These are phyloP conservation scores for Dastarcus helophoroides DNA, from an alignment of 2,888 invertebrate genomes.

Conservation along the genomic window DNA sequence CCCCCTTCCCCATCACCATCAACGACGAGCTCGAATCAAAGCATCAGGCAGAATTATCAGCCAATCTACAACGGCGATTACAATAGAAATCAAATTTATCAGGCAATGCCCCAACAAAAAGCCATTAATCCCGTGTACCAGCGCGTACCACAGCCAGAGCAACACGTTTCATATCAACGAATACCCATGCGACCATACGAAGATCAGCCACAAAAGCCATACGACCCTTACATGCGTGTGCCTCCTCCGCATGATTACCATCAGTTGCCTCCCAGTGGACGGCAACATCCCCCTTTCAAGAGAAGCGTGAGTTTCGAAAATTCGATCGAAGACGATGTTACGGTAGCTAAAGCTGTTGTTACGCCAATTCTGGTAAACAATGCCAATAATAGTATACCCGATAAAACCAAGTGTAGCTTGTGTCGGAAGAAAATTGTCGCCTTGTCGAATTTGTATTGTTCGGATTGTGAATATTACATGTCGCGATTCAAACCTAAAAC, in stretches of 20 bases:
- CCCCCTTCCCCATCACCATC: slow-evolving; percentile 30
- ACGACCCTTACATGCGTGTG: slow-evolving; percentile 36
- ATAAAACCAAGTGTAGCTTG: slow-evolving; percentile 67
- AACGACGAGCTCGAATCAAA: slow-evolving; percentile 4
- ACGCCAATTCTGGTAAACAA: slow-evolving; percentile 35
- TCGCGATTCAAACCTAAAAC: slow-evolving; percentile 60
- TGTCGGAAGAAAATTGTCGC: slow-evolving; percentile 76
- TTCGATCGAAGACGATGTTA: slow-evolving; percentile 45
- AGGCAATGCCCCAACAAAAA: slow-evolving; percentile 9
- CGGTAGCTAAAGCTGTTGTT: slow-evolving; percentile 30
- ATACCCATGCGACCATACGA: slow-evolving; percentile 5
- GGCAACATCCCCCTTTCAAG: slow-evolving; percentile 47
- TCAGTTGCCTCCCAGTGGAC: slow-evolving; percentile 24
- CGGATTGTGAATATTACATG: slow-evolving; percentile 89
- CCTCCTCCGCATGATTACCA: slow-evolving; percentile 22
- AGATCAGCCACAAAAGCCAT: slow-evolving; percentile 15
- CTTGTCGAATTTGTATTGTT: slow-evolving; percentile 71
- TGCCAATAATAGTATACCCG: slow-evolving; percentile 31
- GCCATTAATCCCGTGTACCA: slow-evolving; percentile 10
- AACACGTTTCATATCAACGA: slow-evolving; percentile 8
- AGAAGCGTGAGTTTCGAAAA: slow-evolving; percentile 64
- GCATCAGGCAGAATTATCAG: slow-evolving; percentile 6
- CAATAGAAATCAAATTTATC: slow-evolving; percentile 6
- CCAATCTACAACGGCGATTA: slow-evolving; percentile 3
- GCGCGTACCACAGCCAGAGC: slow-evolving; percentile 9